phyloP scores from a whole-genome alignment of 1,140 invertebrate genomes.

The Rhopalosiphum maidis region DNA sequence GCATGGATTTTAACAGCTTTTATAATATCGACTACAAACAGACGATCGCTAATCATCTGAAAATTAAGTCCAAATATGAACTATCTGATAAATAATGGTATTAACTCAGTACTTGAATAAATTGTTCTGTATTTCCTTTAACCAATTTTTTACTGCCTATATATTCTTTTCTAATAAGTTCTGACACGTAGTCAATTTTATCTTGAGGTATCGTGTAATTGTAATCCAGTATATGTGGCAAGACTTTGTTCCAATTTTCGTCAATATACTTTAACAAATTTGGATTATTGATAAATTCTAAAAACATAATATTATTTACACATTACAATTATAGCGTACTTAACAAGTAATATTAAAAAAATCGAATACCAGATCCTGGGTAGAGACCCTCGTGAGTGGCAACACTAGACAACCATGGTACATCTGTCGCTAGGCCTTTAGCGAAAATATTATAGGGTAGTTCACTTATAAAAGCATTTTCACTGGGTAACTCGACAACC shows the following conservation, averaged over 20 bases:
- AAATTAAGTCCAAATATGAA: not conserved
- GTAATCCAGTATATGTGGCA: slow-evolving; percentile 61
- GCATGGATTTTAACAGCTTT: slow-evolving; percentile 59
- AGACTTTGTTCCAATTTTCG: slow-evolving; percentile 59
- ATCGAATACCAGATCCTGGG: slow-evolving; percentile 64
- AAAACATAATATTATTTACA: not conserved
- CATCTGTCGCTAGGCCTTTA: slow-evolving; percentile 60
- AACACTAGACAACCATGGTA: slow-evolving; percentile 64
- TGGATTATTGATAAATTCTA: slow-evolving; percentile 58
- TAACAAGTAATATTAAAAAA: not conserved
- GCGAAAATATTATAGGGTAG: slow-evolving; percentile 66
- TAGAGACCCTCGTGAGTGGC: slow-evolving; percentile 63
- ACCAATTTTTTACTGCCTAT: slow-evolving; percentile 56
- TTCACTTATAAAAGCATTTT: slow-evolving; percentile 68
- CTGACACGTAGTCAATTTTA: slow-evolving; percentile 53
- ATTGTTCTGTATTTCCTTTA: slow-evolving; percentile 42
- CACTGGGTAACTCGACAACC: slow-evolving; percentile 65
- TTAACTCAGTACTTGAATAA: slow-evolving; percentile 59
- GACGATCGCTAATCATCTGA: slow-evolving; percentile 60
- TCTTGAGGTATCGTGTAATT: slow-evolving; percentile 58
- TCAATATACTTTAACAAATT: slow-evolving; percentile 57
- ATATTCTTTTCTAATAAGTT: slow-evolving; percentile 59
- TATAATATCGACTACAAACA: slow-evolving; percentile 59
- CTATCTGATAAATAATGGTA: not conserved
- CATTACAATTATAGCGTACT: not conserved